Evolutionary conservation across 1,140 invertebrate species (phyloP).

Genomic region (Papilio machaon): DNA sequence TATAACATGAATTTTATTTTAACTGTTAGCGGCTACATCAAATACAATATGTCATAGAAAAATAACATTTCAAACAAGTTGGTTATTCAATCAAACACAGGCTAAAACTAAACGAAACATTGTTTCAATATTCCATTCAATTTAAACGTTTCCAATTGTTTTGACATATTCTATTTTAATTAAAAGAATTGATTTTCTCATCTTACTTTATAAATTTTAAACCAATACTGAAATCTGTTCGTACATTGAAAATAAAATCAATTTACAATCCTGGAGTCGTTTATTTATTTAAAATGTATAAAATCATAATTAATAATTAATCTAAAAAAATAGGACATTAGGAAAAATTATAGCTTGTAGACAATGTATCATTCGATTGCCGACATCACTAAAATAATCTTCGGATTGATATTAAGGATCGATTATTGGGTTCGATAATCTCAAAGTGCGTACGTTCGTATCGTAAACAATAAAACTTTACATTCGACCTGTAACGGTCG

Average conservation of each 20-base stretch:
- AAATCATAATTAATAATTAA: too few relatives aligned
- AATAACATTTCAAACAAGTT: conserved; percentile 3
- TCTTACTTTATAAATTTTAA: neutral
- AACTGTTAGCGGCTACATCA: neutral
- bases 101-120: conserved; percentile 20
- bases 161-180: conserved; percentile 4
- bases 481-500: conserved; percentile 42
- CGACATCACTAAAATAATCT: too few relatives aligned
- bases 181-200: neutral
- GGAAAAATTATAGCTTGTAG: neutral
- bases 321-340: neutral
- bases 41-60: neutral
- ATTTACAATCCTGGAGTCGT: too few relatives aligned
- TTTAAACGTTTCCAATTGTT: conserved; percentile 8
- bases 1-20: neutral
- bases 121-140: conserved; percentile 12
- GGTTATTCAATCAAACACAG: conserved; percentile 13
- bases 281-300: too few relatives aligned
- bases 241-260: too few relatives aligned
- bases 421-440: too few relatives aligned
- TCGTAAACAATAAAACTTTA: conserved; percentile 35
- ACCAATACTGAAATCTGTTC: neutral
- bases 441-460: conserved; percentile 13
- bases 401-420: too few relatives aligned
- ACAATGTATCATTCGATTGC: neutral